Base-by-base conservation (phyloP, 2,113 vertebrate genomes). In the Hippocampus mohnikei region DNA sequence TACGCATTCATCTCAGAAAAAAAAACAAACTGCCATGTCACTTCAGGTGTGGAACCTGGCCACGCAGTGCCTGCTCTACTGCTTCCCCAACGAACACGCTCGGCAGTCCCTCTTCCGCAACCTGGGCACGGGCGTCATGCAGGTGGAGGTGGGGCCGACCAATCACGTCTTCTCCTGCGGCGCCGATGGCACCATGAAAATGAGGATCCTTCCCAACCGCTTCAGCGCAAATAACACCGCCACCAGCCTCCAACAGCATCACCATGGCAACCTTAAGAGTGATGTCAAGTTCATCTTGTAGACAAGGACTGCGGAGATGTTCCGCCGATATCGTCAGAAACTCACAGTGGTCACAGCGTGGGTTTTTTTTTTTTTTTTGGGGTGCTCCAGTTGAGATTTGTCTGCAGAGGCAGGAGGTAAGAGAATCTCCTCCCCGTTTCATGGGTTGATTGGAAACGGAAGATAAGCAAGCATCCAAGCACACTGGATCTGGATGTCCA, bases 31-130 rank as follows among this genome's bases (percentile, higher is more conserved):
- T 37, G 5, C 10, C 11, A 15, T 11, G 3, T 9, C 37, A 46
- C 71, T 78, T 58, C 91, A 99, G 97, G 92, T 99, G 41, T 99
- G 97, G 97, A 96, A 93, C 80, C 76, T 99, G 69, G 87, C 91
- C 75, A 91, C 93, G 0, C 95, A 95, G 81, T 82, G 64, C 71
- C 91, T 94, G 80, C 93, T 99, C 84, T 95, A 96, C 83, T 92
- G 90, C 65, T 99, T 98, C 74, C 89, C 94, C 33, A 97, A 90
- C 42, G 97, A 99, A 70, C 97, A 99, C 84, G 92, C 95, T 40
- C 95, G 97, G 52, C 97, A 98, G 83, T 99, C 97, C 64, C 91
- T 99, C 84, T 98, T 99, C 93, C 93, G 97, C 81, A 98, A 99
- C 91, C 95, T 98, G 46, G 97, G 97, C 82, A 98, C 97, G 0